Percentiles rank a stretch among this genome's conserved stretches.
Evolutionary conservation across 2,797 vertebrate species (phyloP).

Genomic region (Catostomus latipinnis): DNA sequence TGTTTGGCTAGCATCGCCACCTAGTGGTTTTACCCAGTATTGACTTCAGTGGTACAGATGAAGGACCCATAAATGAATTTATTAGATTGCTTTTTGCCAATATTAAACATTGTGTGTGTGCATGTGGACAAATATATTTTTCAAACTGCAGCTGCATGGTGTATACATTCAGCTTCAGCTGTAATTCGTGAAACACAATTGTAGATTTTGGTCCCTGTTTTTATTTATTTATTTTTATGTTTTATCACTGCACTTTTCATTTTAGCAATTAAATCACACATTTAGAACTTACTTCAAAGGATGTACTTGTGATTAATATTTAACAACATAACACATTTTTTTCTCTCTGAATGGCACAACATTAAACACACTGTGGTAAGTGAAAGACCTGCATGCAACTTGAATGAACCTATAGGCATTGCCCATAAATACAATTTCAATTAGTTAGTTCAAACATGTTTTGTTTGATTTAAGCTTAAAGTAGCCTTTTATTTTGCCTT

Average conservation of each 20-base stretch:
- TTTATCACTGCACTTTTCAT: background rate
- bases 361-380: conserved; percentile 93
- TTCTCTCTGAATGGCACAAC: conserved; percentile 91
- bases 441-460: conserved; percentile 17
- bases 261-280: background rate
- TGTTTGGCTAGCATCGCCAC: conserved; percentile 16
- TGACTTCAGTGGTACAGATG: background rate
- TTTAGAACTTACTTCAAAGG: conserved; percentile 20
- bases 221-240: background rate
- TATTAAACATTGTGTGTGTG: background rate
- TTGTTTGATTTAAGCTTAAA: background rate
- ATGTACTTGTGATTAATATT: conserved; percentile 66
- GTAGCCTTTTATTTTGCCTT: background rate
- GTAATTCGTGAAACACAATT: background rate
- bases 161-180: background rate
- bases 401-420: conserved; percentile 79
- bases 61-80: background rate
- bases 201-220: too few relatives aligned
- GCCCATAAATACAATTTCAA: conserved; percentile 74
- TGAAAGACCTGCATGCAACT: conserved; percentile 95
- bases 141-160: background rate
- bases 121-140: background rate
- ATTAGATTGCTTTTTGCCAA: background rate
- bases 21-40: conserved; percentile 8
- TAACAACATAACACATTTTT: conserved; percentile 81